These are phyloP conservation scores for Cheilosia impressa DNA, from an alignment of 2,888 invertebrate genomes.

Conservation along the genomic window DNA sequence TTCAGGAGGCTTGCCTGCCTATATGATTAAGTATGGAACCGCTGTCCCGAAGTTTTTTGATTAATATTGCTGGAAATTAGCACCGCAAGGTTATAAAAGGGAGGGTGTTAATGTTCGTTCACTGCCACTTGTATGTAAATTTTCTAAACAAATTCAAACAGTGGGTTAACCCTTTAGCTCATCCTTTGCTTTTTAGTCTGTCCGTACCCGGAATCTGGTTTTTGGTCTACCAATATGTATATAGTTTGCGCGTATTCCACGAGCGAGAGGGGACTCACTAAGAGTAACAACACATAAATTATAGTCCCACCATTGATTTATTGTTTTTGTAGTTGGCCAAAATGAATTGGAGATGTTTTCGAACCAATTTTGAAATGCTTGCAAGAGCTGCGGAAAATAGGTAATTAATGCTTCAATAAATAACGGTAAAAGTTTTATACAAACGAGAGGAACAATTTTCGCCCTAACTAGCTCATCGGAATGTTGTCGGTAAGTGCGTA, in stretches of 20 bases:
- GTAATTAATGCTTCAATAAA: constrained; percentile 58
- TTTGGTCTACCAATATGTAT: constrained; percentile 21
- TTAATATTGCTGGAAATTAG: constrained; percentile 61
- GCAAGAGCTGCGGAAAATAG: constrained; percentile 53
- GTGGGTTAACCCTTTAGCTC: constrained; percentile 55
- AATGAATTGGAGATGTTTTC: constrained; percentile 63
- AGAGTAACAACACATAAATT: constrained; percentile 57
- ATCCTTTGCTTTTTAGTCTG: constrained; percentile 25
- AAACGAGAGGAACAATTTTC: constrained; percentile 19
- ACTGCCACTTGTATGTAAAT: constrained; percentile 20
- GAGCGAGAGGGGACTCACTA: background rate
- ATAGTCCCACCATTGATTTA: constrained; percentile 61
- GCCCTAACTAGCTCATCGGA: constrained; percentile 1
- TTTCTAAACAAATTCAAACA: constrained; percentile 51
- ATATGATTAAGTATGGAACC: constrained; percentile 52
- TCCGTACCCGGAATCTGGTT: constrained; percentile 3
- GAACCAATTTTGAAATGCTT: constrained; percentile 56
- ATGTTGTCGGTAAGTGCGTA: background rate
- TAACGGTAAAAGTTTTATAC: constrained; percentile 48
- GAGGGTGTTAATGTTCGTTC: constrained; percentile 28
- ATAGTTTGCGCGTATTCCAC: constrained; percentile 41
- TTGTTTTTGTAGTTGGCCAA: constrained; percentile 53
- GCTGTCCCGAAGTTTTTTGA: constrained; percentile 54
- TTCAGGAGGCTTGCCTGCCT: constrained; percentile 16
- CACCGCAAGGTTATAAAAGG: constrained; percentile 33